Evolutionary conservation across 2,113 vertebrate species (phyloP).

Genomic region (Pampusana beccarii): DNA sequence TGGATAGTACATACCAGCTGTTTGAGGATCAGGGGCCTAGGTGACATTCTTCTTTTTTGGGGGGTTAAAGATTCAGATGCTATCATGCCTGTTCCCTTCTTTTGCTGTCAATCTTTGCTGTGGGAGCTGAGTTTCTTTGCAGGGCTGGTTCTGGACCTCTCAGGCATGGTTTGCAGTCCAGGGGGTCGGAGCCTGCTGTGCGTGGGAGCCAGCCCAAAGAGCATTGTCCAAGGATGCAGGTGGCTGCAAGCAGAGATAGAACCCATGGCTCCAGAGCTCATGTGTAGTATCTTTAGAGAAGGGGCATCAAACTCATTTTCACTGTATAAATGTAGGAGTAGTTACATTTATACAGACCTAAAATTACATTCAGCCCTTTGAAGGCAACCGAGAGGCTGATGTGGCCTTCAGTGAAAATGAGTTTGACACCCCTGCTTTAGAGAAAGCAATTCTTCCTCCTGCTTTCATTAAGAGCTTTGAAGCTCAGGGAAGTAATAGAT

Average conservation of each 20-base stretch:
- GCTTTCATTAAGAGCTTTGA: constrained; percentile 50
- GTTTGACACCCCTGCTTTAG: too few relatives aligned
- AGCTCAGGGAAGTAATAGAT: constrained; percentile 52
- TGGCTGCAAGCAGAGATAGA: background rate
- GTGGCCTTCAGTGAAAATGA: too few relatives aligned
- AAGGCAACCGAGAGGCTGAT: too few relatives aligned
- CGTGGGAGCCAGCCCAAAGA: background rate
- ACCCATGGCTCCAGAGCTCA: background rate
- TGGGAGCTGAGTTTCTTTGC: background rate
- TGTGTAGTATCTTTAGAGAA: background rate
- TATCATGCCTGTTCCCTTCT: background rate
- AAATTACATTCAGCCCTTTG: too few relatives aligned
- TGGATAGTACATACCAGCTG: background rate
- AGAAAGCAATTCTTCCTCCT: background rate
- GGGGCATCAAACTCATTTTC: background rate
- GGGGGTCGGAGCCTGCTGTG: background rate
- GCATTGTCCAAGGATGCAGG: background rate
- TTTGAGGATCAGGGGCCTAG: background rate
- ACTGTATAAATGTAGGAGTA: too few relatives aligned
- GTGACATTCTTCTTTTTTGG: background rate
- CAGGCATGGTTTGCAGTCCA: background rate
- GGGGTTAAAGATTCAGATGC: background rate
- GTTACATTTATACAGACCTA: too few relatives aligned
- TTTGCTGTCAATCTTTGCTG: background rate
- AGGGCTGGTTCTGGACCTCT: background rate